phyloP scores from a whole-genome alignment of 2,888 invertebrate species.

The Altica lythri region DNA sequence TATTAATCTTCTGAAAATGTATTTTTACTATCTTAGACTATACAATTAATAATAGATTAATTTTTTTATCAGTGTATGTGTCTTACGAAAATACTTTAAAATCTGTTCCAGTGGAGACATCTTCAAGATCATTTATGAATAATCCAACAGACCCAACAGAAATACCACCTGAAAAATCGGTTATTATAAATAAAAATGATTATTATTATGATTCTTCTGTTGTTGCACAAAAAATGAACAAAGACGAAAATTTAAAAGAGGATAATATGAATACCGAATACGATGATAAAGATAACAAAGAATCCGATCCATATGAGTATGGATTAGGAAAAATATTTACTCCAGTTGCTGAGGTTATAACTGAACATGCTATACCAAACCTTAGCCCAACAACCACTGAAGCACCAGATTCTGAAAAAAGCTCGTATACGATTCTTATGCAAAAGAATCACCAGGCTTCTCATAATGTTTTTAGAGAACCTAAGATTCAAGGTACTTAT shows the following conservation, averaged over 20 bases:
- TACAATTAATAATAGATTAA: no score
- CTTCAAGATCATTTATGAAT: no score
- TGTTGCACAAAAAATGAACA: background rate
- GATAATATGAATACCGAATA: background rate
- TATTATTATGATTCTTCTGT: conserved; percentile 14
- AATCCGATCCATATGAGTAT: background rate
- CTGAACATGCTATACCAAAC: conserved; percentile 12
- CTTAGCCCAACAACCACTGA: background rate
- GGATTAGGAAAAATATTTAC: conserved; percentile 29
- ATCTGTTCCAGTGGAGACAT: no score
- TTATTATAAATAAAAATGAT: no score
- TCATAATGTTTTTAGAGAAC: conserved; percentile 16
- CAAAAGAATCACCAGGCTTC: background rate
- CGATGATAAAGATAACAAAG: background rate
- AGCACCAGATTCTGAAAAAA: background rate
- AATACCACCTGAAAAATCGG: no score
- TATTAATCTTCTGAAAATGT: no score
- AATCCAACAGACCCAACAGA: no score
- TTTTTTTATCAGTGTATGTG: no score
- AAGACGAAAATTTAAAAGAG: background rate
- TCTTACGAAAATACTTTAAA: no score
- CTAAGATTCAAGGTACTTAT: conserved; percentile 31
- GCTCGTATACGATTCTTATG: no score
- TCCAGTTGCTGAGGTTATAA: conserved; percentile 34
- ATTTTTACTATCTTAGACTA: no score